Evolutionary conservation across 2,113 vertebrate genomes (phyloP), one percentile per base, ranked within the genome.

Genomic region (Embiotoca jacksoni): DNA sequence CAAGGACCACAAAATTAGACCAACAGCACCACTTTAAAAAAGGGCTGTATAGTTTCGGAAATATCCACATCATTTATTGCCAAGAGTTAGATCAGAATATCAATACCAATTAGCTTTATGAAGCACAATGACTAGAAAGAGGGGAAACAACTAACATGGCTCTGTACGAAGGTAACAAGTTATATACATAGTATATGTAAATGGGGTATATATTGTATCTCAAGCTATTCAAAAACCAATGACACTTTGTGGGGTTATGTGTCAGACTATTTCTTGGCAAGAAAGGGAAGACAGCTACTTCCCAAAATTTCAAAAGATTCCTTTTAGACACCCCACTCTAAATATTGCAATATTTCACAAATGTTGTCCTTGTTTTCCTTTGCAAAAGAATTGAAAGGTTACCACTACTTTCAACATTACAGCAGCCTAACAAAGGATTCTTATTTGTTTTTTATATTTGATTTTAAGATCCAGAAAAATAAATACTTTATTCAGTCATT

Each of bases 391-490:
- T 23, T 3, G 50, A 69, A 68, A 54, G 1, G 0, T 7, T 53
- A 60, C 39, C 13, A 52, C 5, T 23, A 16, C 7, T n/a, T 11
- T n/a, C 60, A 5, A 46, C 36, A 52, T 59, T 10, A 32, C 16
- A 79, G 0, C 44, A 6, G 16, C n/a, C 59, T 11, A 36, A 36
- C 39, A 23, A 52, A 41, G 35, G 30, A 7, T 32, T 14, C 11
- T 71, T 56, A 13, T 33, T 50, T 70, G 13, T 32, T 8, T 15
- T 69, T 16, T 23, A 33, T 33, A 59, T 55, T 62, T 71, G 30
- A 31, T 49, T 44, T 50, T 11, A 1, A 44, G 41, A 44, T 11
- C 41, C 41, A 44, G 10, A 44, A 44, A 44, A 44, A 11, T 9
- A 3, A 44, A 44, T 44, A 9, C 10, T 4, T 3, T 3, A 13